Evolutionary conservation across 2,888 invertebrate species (phyloP), one percentile per base, ranked within the genome.

Genomic region (Habroteleia sp.): DNA sequence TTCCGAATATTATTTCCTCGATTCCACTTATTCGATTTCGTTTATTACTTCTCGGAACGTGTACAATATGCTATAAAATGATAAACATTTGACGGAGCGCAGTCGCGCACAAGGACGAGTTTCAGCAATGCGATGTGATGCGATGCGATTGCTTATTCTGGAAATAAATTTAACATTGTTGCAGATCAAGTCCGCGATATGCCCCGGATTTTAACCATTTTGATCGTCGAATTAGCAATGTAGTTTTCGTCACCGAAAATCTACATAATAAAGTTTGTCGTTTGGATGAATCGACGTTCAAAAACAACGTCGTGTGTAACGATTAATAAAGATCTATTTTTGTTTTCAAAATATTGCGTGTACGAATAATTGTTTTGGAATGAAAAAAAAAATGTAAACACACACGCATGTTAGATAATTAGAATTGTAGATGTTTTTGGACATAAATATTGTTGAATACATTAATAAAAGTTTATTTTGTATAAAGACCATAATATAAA

Each of bases 41-140:
- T 41, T 46, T 56, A 50, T 58, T 58, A 20, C 58, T 68, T 68
- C 68, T 58, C 41, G 44, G 65, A 68, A 68, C 58, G 58, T 41
- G 62, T 31, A 41, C 23, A 8, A 50, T 33, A 42, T 42, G 4
- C 35, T 60, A 58, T 58, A 58, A 58, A 68, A 56, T 42, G 42
- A 58, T 41, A 39, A 50, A 27, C 20, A 42, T 17, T 11, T 52
- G 60, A 50, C 39, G 52, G 17, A 33, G 16, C 42, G 33, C 42
- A 16, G 27, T 42, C 41, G 16, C 50, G 42, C 50, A 58, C 58
- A 48, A 58, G 54, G 29, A 46, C 4, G 4, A 27, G 37, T 54
- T 52, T 41, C 54, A 65, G 44, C 17, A 65, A 65, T 54, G 39
- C 16, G 23, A 16, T 7, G 10, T 44, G 54, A 31, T 54, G 42